These are phyloP conservation scores for Neoascia interrupta DNA, from an alignment of 2,888 invertebrate genomes.

Conservation along the genomic window DNA sequence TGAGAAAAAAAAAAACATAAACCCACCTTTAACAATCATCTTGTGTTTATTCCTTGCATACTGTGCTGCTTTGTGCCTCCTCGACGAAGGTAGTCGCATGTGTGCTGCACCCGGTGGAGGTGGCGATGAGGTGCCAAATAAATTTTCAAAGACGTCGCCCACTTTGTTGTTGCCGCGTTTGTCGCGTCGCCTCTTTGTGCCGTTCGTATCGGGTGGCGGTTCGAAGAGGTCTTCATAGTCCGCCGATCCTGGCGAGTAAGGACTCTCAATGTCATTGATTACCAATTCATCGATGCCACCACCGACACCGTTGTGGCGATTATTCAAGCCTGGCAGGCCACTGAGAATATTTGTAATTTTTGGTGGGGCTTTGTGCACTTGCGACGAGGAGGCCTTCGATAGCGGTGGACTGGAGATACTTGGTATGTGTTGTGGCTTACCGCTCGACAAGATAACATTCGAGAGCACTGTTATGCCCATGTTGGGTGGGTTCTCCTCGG, in stretches of 20 bases:
- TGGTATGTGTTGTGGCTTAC: slow-evolving; percentile 76
- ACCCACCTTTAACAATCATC: slow-evolving; percentile 77
- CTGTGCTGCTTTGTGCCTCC: slow-evolving; percentile 69
- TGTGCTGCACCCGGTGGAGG: slow-evolving; percentile 72
- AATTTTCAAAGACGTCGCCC: slow-evolving; percentile 83
- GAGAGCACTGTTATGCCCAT: slow-evolving; percentile 77
- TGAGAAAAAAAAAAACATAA: slow-evolving; percentile 21
- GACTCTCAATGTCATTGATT: slow-evolving; percentile 87
- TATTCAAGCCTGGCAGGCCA: slow-evolving; percentile 73
- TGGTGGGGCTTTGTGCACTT: slow-evolving; percentile 72
- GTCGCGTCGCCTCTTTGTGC: slow-evolving; percentile 68
- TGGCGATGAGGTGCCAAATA: slow-evolving; percentile 83
- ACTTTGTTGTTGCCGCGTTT: slow-evolving; percentile 57
- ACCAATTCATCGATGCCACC: slow-evolving; percentile 81
- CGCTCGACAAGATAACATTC: slow-evolving; percentile 75
- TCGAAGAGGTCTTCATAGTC: slow-evolving; percentile 93
- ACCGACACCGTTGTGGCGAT: slow-evolving; percentile 76
- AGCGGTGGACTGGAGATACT: slow-evolving; percentile 77
- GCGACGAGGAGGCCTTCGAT: slow-evolving; percentile 71
- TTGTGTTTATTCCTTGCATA: slow-evolving; percentile 74
- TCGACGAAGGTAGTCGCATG: slow-evolving; percentile 72
- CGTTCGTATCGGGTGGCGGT: slow-evolving; percentile 82
- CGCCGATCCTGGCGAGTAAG: slow-evolving; percentile 93
- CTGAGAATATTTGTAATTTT: slow-evolving; percentile 55
- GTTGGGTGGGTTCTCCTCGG: slow-evolving; percentile 70